Evolutionary conservation across 1,140 invertebrate species (phyloP).

Genomic region (Pantala flavescens): DNA sequence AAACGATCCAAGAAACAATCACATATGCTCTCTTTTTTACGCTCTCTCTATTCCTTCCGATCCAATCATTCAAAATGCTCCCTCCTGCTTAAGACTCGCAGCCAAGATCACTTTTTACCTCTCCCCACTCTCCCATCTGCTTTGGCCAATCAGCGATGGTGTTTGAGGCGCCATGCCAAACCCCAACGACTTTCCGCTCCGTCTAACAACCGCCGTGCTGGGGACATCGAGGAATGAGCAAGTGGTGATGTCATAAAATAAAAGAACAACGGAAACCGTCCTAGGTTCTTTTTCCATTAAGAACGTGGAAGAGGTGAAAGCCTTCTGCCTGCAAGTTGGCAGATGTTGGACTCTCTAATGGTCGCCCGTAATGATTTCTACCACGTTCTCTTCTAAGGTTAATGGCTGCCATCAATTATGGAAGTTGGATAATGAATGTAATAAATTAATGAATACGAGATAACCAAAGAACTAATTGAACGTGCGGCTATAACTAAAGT

Average conservation of each 20-base stretch:
- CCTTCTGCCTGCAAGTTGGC: neutral
- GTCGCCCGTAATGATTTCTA: neutral
- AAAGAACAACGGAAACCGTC: neutral
- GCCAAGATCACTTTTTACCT: no score
- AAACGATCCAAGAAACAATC: no score
- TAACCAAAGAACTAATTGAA: no score
- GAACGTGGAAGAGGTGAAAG: neutral
- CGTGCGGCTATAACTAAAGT: no score
- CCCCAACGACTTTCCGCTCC: neutral
- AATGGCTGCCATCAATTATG: slow-evolving; percentile 1
- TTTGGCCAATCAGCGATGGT: no score
- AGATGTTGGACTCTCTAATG: neutral
- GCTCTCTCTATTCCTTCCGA: no score
- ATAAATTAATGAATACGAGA: neutral
- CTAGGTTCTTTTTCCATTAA: neutral
- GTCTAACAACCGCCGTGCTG: neutral
- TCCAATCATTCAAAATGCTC: no score
- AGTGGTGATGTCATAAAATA: slow-evolving; percentile 2
- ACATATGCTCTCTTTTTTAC: no score
- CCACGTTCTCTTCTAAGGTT: neutral
- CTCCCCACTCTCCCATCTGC: no score
- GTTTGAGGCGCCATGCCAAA: slow-evolving; percentile 7
- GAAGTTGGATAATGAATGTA: neutral
- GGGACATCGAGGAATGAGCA: neutral
- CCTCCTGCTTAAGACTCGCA: no score